Evolutionary conservation across 2,888 invertebrate genomes (phyloP), one percentile per base, ranked within the genome.

Genomic region (Mycogona germanica): DNA sequence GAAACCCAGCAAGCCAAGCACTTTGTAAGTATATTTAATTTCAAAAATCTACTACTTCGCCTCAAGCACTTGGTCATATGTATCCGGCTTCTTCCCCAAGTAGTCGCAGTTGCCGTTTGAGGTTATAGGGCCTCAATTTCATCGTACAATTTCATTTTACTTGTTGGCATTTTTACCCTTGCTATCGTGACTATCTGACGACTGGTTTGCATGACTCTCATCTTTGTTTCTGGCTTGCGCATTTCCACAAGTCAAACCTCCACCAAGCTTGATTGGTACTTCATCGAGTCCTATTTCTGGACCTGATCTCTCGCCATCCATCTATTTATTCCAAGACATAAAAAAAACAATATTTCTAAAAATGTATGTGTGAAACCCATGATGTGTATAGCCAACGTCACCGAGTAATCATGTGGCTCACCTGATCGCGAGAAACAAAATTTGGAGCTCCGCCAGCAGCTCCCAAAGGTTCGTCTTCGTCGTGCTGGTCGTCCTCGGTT

Each of bases 211-310:
- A n/a, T 12, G 25, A n/a, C 26, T 26, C 14, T 50, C 50, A n/a
- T 50, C 50, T 25, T 50, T n/a, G n/a, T n/a, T n/a, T n/a, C n/a
- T 50, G 26, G 50, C 38, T 3, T 38, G 25, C 28, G 25, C 25
- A 3, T 25, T 26, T 28, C 50, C 50, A 21, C 38, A 25, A 19
- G 12, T 41, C 7, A 19, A 12, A 45, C 52, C 54, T 26, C 26
- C 53, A 26, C 55, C 29, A 21, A 58, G 29, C 38, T 57, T 57
- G 37, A 46, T 58, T 21, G 58, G 58, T 29, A 58, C 54, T 49
- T 58, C 58, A 54, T 58, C 58, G 19, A 58, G 32, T 35, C 51
- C 57, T 40, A 55, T 40, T 41, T 58, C 55, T 5, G 41, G 17
- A 19, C 47, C 48, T 26, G 51, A 30, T 38, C 17, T 44, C 21